Conservation (phyloP, 1,140 invertebrate genomes). For the Lutraria rhynchaena region DNA sequence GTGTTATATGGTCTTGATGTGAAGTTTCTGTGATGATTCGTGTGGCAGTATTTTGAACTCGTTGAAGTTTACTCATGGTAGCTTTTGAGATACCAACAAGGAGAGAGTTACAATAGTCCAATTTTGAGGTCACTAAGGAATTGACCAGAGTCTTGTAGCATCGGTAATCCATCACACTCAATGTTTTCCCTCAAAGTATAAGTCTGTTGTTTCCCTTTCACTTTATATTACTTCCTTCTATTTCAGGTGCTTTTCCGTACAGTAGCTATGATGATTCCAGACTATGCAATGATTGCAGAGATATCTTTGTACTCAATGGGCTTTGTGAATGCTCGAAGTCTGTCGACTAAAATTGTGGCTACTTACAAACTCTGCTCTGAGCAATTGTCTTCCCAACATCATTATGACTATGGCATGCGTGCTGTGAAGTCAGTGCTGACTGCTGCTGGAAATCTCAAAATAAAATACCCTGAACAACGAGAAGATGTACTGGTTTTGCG, state of each 20-base stretch:
- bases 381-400: conserved; percentile 83
- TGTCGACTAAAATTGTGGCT: conserved; percentile 82
- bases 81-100: conserved; percentile 16
- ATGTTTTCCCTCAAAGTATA: too few relatives aligned
- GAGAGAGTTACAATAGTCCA: too few relatives aligned
- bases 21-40: too few relatives aligned
- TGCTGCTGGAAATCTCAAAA: conserved; percentile 81
- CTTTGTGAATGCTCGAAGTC: conserved; percentile 80
- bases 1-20: too few relatives aligned
- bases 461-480: conserved; percentile 80
- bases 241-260: conserved; percentile 82
- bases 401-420: conserved; percentile 83
- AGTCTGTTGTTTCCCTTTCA: too few relatives aligned
- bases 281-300: conserved; percentile 83
- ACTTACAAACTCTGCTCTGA: conserved; percentile 82
- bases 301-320: conserved; percentile 83
- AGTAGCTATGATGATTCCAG: conserved; percentile 83
- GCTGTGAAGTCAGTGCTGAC: conserved; percentile 83
- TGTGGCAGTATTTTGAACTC: too few relatives aligned
- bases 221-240: too few relatives aligned
- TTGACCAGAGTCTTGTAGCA: too few relatives aligned
- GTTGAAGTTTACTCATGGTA: conserved; percentile 1
- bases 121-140: too few relatives aligned
- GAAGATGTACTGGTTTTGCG: conserved; percentile 81
- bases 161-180: too few relatives aligned